Conservation (phyloP, 2,797 vertebrate genomes). For the Poeciliopsis gracilis region DNA sequence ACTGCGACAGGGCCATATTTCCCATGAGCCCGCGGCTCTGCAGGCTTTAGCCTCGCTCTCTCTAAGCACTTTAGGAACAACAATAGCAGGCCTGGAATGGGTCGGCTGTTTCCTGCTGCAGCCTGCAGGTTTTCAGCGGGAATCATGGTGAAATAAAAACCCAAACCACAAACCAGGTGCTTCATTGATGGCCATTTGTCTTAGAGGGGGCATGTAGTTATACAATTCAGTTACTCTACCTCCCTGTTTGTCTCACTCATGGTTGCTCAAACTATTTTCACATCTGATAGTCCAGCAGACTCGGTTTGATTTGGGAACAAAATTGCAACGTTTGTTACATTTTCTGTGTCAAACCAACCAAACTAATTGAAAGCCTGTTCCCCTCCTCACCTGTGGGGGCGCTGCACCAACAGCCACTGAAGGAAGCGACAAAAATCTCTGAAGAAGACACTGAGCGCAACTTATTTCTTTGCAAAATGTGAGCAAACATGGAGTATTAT, state of each 20-base stretch:
- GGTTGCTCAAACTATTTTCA: background rate
- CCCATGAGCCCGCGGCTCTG: conserved; percentile 80
- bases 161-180: background rate
- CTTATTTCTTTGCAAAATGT: no score
- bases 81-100: conserved; percentile 76
- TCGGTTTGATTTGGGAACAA: no score
- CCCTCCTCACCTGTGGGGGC: no score
- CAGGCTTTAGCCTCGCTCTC: conserved; percentile 82
- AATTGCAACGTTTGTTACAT: no score
- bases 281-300: no score
- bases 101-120: conserved; percentile 59
- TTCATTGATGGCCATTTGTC: background rate
- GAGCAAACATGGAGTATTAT: no score
- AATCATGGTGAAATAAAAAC: conserved; percentile 1
- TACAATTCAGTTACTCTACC: background rate
- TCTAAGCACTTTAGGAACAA: conserved; percentile 85
- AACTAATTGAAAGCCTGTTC: no score
- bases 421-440: no score
- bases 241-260: background rate
- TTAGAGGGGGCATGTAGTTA: background rate
- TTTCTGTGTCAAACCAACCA: no score
- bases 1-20: conserved; percentile 87
- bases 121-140: conserved; percentile 35
- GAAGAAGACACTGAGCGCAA: no score
- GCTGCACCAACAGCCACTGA: no score